These are phyloP conservation scores for Hydrozoanthus gracilis DNA, from an alignment of 92 coral and sea anemone genomes.

Conservation along the genomic window DNA sequence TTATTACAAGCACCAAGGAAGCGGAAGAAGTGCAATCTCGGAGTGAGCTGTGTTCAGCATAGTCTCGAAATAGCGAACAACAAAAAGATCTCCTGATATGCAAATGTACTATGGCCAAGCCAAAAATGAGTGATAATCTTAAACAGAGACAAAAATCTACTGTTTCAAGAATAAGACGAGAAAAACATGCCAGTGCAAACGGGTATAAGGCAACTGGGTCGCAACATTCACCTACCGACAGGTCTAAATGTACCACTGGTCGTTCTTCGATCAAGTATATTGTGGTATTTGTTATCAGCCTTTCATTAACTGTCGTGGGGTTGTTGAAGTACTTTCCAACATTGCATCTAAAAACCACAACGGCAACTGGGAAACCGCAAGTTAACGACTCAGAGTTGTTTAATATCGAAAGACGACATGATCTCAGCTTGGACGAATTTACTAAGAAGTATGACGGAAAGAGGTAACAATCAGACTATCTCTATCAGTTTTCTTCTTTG, in stretches of 20 bases:
- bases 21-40: too few relatives aligned
- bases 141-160: slow-evolving; percentile 28
- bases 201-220: not conserved
- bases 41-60: too few relatives aligned
- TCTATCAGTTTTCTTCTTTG: not conserved
- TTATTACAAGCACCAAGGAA: too few relatives aligned
- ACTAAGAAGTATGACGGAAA: slow-evolving; percentile 79
- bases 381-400: slow-evolving; percentile 34
- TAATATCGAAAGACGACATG: slow-evolving; percentile 70
- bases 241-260: not conserved
- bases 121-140: not conserved
- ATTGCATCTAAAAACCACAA: not conserved
- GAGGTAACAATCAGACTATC: slow-evolving; percentile 52
- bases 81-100: too few relatives aligned
- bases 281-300: not conserved
- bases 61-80: too few relatives aligned
- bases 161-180: not conserved
- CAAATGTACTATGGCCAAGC: not conserved
- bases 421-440: slow-evolving; percentile 82
- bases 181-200: not conserved
- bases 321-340: not conserved
- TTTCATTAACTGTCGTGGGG: slow-evolving; percentile 4
- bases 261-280: not conserved
- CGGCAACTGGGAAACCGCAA: not conserved
- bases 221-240: not conserved